phyloP scores from a whole-genome alignment of 2,888 invertebrate genomes.

The Camptogramma bilineatum region DNA sequence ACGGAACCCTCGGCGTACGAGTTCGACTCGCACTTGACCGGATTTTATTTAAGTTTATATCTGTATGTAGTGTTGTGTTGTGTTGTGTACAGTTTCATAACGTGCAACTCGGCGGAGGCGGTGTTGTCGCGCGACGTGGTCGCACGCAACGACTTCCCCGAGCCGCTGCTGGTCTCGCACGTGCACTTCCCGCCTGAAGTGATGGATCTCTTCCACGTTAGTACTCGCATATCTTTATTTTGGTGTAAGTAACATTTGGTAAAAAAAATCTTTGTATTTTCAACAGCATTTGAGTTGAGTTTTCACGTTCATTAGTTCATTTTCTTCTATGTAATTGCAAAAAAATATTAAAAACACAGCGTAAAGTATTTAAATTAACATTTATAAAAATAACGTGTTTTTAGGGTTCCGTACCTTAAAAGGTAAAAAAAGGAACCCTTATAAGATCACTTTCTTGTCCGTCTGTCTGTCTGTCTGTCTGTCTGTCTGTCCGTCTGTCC shows the following conservation, averaged over 20 bases:
- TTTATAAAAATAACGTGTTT: too few species aligned
- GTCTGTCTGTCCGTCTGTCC: too few species aligned
- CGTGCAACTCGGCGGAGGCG: conserved; percentile 49
- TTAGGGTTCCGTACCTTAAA: too few species aligned
- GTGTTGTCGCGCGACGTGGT: conserved; percentile 51
- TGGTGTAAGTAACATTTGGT: neutral
- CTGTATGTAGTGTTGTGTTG: too few species aligned
- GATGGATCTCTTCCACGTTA: conserved; percentile 59
- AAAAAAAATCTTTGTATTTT: neutral
- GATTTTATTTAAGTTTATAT: too few species aligned
- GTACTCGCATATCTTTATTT: conserved; percentile 29
- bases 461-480: too few species aligned
- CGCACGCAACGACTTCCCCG: conserved; percentile 65
- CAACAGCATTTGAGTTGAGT: neutral
- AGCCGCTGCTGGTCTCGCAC: conserved; percentile 55
- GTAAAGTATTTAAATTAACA: neutral
- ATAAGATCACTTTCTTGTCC: too few species aligned
- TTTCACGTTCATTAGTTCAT: neutral
- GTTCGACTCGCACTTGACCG: too few species aligned
- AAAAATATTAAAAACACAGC: neutral
- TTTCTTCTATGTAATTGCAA: neutral
- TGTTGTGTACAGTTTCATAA: conserved; percentile 67
- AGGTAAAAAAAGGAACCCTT: too few species aligned
- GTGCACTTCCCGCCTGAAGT: conserved; percentile 53
- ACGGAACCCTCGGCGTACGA: too few species aligned